Conservation (phyloP, 37 sponge, comb jelly and placozoan genomes). For the Diacarnus erythraeanus region DNA sequence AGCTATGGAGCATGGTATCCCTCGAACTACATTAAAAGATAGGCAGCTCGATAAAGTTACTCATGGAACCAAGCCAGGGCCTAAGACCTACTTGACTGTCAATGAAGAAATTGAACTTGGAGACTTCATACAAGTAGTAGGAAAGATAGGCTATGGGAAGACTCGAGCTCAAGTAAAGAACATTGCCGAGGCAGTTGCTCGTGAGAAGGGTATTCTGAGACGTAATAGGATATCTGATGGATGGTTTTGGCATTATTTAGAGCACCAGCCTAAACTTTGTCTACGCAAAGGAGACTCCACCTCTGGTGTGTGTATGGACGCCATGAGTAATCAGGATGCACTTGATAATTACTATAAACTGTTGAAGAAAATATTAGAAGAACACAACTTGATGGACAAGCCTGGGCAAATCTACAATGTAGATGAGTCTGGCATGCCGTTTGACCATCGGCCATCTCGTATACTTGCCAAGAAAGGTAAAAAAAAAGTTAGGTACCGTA, state of each 20-base stretch:
- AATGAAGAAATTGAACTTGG: constrained; percentile 21
- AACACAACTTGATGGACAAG: constrained; percentile 3
- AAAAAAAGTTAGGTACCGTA: constrained; percentile 24
- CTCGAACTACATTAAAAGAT: constrained; percentile 29
- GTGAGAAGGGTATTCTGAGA: constrained; percentile 26
- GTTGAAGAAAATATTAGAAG: not conserved
- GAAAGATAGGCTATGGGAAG: constrained; percentile 47
- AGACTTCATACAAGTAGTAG: constrained; percentile 1
- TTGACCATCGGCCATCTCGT: constrained; percentile 23
- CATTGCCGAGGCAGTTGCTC: constrained; percentile 28
- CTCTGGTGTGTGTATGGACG: constrained; percentile 21
- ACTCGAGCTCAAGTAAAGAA: constrained; percentile 19
- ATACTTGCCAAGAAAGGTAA: constrained; percentile 21
- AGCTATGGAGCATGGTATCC: constrained; percentile 8
- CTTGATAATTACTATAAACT: not conserved
- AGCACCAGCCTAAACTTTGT: constrained; percentile 29
- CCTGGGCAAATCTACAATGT: constrained; percentile 52
- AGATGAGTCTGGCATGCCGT: constrained; percentile 46
- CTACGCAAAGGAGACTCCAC: constrained; percentile 34
- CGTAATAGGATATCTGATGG: constrained; percentile 26
- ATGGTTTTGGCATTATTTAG: constrained; percentile 34
- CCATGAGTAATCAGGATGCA: constrained; percentile 21
- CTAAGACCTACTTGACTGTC: constrained; percentile 10
- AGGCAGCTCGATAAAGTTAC: constrained; percentile 15
- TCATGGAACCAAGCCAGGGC: constrained; percentile 40